Evolutionary conservation across 2,888 invertebrate species (phyloP).

Genomic region (Ophion obscuratus): DNA sequence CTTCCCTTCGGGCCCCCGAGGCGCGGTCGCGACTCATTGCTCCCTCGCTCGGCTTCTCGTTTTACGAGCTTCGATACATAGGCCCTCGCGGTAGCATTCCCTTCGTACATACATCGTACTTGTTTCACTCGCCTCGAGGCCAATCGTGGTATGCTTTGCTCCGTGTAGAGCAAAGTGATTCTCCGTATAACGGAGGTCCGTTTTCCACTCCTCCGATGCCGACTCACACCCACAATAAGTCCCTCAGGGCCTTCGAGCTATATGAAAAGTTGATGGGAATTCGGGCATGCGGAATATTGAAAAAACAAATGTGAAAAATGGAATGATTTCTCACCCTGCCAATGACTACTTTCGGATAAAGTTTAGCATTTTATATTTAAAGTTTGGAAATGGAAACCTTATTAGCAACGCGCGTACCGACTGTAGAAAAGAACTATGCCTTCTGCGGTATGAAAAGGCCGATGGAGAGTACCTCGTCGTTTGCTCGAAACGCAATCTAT

Average conservation of each 20-base stretch:
- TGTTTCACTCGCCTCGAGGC: conserved; percentile 55
- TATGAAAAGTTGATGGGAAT: neutral
- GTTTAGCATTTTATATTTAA: no score
- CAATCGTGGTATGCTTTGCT: conserved; percentile 17
- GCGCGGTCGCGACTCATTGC: conserved; percentile 24
- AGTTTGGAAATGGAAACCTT: no score
- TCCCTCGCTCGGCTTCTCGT: conserved; percentile 52
- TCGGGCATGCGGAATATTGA: neutral
- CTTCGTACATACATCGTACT: conserved; percentile 51
- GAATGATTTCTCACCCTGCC: neutral
- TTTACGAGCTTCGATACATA: conserved; percentile 60
- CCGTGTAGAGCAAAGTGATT: conserved; percentile 26
- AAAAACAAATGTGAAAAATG: neutral
- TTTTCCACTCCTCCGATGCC: neutral
- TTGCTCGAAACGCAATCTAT: no score
- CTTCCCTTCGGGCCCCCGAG: neutral
- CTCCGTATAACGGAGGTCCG: conserved; percentile 32
- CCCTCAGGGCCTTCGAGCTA: conserved; percentile 49
- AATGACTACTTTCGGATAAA: neutral
- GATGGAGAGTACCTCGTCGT: no score
- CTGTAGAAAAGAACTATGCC: no score
- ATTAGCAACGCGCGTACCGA: no score
- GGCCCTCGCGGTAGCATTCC: conserved; percentile 22
- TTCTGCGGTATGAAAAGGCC: no score
- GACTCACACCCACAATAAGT: conserved; percentile 58